These are phyloP conservation scores for Synergus japonicus DNA, from an alignment of 2,888 invertebrate genomes.

Conservation along the genomic window DNA sequence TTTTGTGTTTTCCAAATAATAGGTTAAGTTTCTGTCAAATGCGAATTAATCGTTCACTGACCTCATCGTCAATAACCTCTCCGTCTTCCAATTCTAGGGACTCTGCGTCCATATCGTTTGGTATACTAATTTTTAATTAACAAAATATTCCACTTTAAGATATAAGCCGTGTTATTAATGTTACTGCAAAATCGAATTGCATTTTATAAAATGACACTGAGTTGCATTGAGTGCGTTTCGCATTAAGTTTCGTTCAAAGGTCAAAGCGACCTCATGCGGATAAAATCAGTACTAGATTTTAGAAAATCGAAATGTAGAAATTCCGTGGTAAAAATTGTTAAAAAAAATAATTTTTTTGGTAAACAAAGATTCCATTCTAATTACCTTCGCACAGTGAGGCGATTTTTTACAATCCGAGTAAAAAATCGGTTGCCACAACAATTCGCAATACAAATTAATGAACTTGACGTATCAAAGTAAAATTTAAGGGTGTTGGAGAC, in stretches of 20 bases:
- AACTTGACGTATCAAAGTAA: too few species aligned
- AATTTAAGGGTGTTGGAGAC: too few species aligned
- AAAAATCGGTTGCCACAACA: too few species aligned
- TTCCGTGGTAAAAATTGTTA: too few species aligned
- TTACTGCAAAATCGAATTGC: not conserved
- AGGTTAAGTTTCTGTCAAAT: slow-evolving; percentile 63
- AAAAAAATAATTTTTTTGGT: too few species aligned
- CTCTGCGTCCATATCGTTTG: slow-evolving; percentile 80
- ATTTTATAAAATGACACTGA: not conserved
- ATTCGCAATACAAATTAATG: too few species aligned
- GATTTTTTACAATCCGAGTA: too few species aligned
- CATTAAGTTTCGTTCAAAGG: too few species aligned
- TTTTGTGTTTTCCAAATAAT: not conserved
- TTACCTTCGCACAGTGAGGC: too few species aligned
- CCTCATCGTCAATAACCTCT: slow-evolving; percentile 85
- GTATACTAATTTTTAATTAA: not conserved
- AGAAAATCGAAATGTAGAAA: not conserved
- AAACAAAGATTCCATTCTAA: too few species aligned
- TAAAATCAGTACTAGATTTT: not conserved
- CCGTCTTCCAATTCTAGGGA: slow-evolving; percentile 80
- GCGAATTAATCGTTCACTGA: slow-evolving; percentile 70
- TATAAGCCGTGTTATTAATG: not conserved
- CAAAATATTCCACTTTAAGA: not conserved
- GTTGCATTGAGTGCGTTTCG: too few species aligned
- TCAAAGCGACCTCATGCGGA: not conserved